Conservation (phyloP, 2,888 invertebrate species). For the Nomada fucata region DNA sequence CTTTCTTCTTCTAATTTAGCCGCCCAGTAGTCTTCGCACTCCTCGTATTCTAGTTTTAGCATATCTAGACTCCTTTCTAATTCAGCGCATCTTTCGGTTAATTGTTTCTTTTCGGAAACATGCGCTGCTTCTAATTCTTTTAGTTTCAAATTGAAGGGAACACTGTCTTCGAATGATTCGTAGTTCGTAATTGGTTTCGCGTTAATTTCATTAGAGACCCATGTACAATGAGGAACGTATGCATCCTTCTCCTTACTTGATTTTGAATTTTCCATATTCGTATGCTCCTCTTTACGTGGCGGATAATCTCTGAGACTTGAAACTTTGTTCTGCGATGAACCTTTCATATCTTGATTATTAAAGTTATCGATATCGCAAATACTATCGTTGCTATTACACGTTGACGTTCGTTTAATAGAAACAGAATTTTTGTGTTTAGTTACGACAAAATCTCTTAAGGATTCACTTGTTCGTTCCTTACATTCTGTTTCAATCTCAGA, state of each 20-base stretch:
- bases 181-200: slow-evolving; percentile 33
- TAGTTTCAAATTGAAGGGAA: slow-evolving; percentile 29
- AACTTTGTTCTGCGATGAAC: slow-evolving; percentile 69
- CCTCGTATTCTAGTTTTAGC: slow-evolving; percentile 91
- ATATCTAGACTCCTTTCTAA: slow-evolving; percentile 91
- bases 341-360: slow-evolving; percentile 70
- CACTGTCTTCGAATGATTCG: slow-evolving; percentile 38
- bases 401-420: slow-evolving; percentile 38
- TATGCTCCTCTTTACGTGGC: slow-evolving; percentile 77
- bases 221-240: slow-evolving; percentile 25
- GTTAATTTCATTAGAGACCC: slow-evolving; percentile 27
- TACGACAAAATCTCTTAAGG: slow-evolving; percentile 66
- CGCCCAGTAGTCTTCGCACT: slow-evolving; percentile 95
- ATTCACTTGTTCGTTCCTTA: slow-evolving; percentile 59
- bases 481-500: slow-evolving; percentile 67
- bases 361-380: slow-evolving; percentile 64
- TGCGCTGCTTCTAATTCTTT: slow-evolving; percentile 83
- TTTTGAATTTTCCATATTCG: slow-evolving; percentile 51
- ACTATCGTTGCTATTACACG: slow-evolving; percentile 40
- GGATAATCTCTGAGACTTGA: slow-evolving; percentile 79
- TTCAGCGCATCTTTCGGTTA: slow-evolving; percentile 86
- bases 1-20: slow-evolving; percentile 92
- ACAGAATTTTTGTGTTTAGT: slow-evolving; percentile 59
- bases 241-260: slow-evolving; percentile 60
- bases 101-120: slow-evolving; percentile 81